Conservation (phyloP, 2,113 vertebrate genomes). For the Clarias gariepinus region DNA sequence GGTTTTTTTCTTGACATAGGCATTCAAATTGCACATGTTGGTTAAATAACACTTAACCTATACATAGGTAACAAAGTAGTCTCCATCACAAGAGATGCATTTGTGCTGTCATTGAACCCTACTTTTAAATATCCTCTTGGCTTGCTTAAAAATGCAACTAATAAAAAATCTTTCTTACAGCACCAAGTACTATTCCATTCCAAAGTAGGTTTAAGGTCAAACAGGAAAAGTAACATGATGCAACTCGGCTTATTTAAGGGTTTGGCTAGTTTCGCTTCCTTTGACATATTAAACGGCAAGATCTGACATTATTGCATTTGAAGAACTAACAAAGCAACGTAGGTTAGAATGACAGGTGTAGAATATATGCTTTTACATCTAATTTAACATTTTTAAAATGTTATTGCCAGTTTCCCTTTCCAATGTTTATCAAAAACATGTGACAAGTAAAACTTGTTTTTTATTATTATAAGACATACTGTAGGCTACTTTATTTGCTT, state of each 20-base stretch:
- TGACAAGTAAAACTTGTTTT: neutral
- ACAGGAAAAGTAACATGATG: neutral
- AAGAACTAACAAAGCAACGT: neutral
- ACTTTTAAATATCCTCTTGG: too few species aligned
- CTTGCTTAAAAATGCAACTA: too few species aligned
- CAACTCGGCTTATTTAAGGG: neutral
- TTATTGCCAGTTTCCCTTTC: neutral
- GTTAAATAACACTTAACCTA: too few species aligned
- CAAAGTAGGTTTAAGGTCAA: neutral
- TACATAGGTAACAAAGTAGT: too few species aligned
- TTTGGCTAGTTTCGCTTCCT: conserved; percentile 33
- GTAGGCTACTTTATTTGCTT: neutral
- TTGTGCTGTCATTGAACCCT: too few species aligned
- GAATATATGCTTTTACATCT: neutral
- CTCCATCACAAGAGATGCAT: too few species aligned
- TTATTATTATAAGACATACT: neutral
- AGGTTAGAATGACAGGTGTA: neutral
- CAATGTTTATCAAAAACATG: neutral
- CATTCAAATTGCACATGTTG: too few species aligned
- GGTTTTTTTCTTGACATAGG: too few species aligned
- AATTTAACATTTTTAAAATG: neutral
- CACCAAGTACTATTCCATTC: neutral
- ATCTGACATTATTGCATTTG: neutral
- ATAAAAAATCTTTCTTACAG: too few species aligned
- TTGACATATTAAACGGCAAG: neutral